Base-by-base conservation (phyloP, 1,140 invertebrate species). In the Drosophila arizonae region DNA sequence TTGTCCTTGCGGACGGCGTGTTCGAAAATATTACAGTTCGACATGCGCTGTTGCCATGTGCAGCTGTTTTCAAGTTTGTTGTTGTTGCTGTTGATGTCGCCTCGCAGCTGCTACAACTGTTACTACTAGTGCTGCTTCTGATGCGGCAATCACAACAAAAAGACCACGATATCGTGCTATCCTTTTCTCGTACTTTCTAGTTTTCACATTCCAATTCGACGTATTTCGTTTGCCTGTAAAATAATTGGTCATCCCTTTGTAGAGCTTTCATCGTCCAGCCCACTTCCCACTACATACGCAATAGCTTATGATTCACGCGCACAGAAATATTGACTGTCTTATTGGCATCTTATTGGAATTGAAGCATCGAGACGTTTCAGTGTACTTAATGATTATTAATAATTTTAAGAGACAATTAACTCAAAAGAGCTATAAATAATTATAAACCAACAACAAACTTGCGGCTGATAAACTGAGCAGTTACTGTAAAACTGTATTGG, bases 31-130 rank as follows among this genome's bases (percentile, higher is more conserved):
- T 61, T 64, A 82, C 71, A 81, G 81, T 86, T 86, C 75, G 52
- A 36, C 43, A 81, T 65, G 39, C 63, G 50, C 36, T 71, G 82
- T 45, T 45, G 60, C 39, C 55, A 54, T 71, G 62, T 79, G 82
- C 82, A 86, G 84, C 84, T 87, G 84, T 84, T 82, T 88, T 84
- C 52, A 57, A 69, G 72, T 66, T 51, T 65, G 60, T 71, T 85
- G 81, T 81, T 85, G 71, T 77, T 57, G 41, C n/a, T 43, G n/a
- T 68, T 48, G 54, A 72, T 73, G 69, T 79, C 86, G 72, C 69
- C 43, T 69, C 79, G 82, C 79, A 78, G 75, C 81, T 72, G 81
- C 81, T 75, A 45, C 46, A 39, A 50, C n/a, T 73, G 24, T 39
- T 50, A 10, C 33, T 3, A 10, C 33, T 36, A 6, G 9, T 36